Conservation (phyloP, 1,140 invertebrate genomes). For the Drosophila setifemur region DNA sequence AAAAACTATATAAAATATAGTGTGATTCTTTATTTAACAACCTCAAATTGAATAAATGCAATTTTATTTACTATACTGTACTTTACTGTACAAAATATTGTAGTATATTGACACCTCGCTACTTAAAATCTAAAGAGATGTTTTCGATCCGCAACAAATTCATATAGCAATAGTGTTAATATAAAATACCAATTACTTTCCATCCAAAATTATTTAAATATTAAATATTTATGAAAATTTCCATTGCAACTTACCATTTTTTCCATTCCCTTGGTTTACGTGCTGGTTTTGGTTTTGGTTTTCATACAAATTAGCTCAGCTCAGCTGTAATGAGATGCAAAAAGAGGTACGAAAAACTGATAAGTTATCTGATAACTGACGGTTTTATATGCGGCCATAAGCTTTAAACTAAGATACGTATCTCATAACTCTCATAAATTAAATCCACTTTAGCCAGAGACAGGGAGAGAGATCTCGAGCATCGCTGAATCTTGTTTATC, state of each 20-base stretch:
- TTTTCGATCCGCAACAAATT: too few relatives aligned
- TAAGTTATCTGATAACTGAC: slow-evolving; percentile 53
- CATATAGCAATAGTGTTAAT: too few relatives aligned
- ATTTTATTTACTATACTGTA: too few relatives aligned
- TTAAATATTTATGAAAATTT: too few relatives aligned
- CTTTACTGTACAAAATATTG: too few relatives aligned
- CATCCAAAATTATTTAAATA: too few relatives aligned
- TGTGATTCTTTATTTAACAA: too few relatives aligned
- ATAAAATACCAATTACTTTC: background rate
- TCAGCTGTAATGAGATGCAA: slow-evolving; percentile 62
- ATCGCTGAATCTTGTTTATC: slow-evolving; percentile 21
- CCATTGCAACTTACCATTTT: slow-evolving; percentile 65
- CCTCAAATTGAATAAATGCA: too few relatives aligned
- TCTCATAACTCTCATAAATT: slow-evolving; percentile 27
- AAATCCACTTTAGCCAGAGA: slow-evolving; percentile 12
- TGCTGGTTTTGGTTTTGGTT: slow-evolving; percentile 25
- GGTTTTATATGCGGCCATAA: slow-evolving; percentile 37
- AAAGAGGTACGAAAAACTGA: slow-evolving; percentile 30
- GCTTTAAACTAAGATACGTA: slow-evolving; percentile 18
- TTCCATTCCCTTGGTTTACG: slow-evolving; percentile 70
- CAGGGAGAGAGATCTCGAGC: slow-evolving; percentile 3
- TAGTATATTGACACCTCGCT: too few relatives aligned
- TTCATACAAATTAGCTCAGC: slow-evolving; percentile 13
- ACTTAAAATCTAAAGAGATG: too few relatives aligned
- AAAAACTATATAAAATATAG: too few relatives aligned